Evolutionary conservation across 1,140 invertebrate genomes (phyloP), one percentile per base, ranked within the genome.

Genomic region (Cyclargus thomasi): DNA sequence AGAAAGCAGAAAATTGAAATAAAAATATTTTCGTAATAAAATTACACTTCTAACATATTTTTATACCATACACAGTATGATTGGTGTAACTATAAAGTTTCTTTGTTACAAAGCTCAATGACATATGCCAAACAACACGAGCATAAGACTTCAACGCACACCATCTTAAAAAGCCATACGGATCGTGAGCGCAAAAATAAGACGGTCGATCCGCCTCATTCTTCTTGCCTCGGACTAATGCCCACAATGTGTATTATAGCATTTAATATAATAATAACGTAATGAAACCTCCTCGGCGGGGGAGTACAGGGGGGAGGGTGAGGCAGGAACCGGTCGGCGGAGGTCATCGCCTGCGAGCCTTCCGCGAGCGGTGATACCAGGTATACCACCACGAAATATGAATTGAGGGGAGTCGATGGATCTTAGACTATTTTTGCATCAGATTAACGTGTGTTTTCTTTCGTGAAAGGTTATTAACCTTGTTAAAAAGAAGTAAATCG

Each of bases 191-290:
- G 76, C 75, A 67, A 74, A 65, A 69, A 59, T 63, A 68, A 65
- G 22, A 70, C 77, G 73, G 75, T 73, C 68, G 70, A 73, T 64
- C 65, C 73, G 70, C 73, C 65, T 64, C 80, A 79, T 88, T 86
- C 81, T 74, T 77, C 76, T 78, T 80, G 79, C 79, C 80, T 74
- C 74, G 79, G 82, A 84, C 83, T 89, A 88, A 90, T 84, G 83
- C 84, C 79, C 79, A 88, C 85, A 89, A 86, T 86, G 83, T 85
- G 85, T 85, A 86, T 87, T 88, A 87, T 85, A 88, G 82, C 87
- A 82, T 88, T 90, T 90, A 90, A 90, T 90, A 88, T 90, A 85
- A 88, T 88, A 88, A 90, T 90, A 88, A 88, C 81, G 85, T 90
- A 90, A 88, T 88, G 85, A 88, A 90, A 88, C 83, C 81, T 84